Conservation (phyloP, 2,113 vertebrate genomes). For the Echinops telfairi region DNA sequence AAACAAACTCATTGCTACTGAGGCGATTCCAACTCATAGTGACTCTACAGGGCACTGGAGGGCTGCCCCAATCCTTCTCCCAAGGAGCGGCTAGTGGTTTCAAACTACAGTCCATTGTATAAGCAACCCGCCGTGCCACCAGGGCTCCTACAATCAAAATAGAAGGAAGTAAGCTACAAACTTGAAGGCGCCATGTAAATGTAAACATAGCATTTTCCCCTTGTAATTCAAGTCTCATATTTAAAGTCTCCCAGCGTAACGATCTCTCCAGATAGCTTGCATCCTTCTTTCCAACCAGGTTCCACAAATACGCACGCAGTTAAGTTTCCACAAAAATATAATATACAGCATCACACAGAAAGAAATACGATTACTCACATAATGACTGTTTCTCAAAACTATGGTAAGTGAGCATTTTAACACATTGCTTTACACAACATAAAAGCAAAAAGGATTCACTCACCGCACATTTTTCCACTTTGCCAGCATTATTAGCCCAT, state of each 20-base stretch:
- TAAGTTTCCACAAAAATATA: slow-evolving; percentile 51
- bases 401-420: slow-evolving; percentile 40
- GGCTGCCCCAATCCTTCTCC: too few relatives aligned
- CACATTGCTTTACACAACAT: slow-evolving; percentile 62
- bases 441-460: slow-evolving; percentile 81
- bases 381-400: slow-evolving; percentile 23
- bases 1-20: too few relatives aligned
- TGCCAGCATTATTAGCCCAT: slow-evolving; percentile 99
- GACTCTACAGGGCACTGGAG: too few relatives aligned
- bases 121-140: too few relatives aligned
- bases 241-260: slow-evolving; percentile 20
- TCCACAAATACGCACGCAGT: slow-evolving; percentile 50
- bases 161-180: too few relatives aligned
- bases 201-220: neutral
- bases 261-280: slow-evolving; percentile 38
- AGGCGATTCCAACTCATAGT: too few relatives aligned
- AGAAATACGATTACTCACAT: slow-evolving; percentile 4
- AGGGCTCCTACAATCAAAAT: too few relatives aligned
- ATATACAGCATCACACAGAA: slow-evolving; percentile 47
- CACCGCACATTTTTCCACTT: slow-evolving; percentile 99
- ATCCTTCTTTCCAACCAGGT: slow-evolving; percentile 38
- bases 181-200: neutral
- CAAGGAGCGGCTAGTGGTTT: too few relatives aligned
- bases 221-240: neutral
- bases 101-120: too few relatives aligned